Evolutionary conservation across 1,140 invertebrate species (phyloP).

Genomic region (Plectrocnemia conspersa): DNA sequence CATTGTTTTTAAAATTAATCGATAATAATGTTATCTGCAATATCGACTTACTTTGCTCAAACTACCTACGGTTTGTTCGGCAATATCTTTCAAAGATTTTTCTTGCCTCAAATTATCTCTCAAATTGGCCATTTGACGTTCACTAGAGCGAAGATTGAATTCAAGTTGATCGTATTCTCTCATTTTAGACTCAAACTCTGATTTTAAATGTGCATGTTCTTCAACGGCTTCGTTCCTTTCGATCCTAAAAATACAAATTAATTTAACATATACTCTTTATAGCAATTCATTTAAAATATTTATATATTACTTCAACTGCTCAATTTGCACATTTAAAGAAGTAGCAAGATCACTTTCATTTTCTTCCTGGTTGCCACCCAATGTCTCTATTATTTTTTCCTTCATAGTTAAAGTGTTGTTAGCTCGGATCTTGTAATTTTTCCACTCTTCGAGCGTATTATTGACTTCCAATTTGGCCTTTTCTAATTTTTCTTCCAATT

Average conservation of each 20-base stretch:
- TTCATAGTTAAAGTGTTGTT: constrained; percentile 72
- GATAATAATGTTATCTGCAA: background rate
- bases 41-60: constrained; percentile 21
- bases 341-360: constrained; percentile 40
- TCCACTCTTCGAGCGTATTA: constrained; percentile 57
- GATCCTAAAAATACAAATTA: constrained; percentile 10
- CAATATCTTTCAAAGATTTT: constrained; percentile 28
- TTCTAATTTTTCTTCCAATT: constrained; percentile 49
- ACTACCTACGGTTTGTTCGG: constrained; percentile 27
- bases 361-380: constrained; percentile 46
- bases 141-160: constrained; percentile 6
- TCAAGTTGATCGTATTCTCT: constrained; percentile 29
- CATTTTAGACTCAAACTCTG: constrained; percentile 21
- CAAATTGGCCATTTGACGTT: constrained; percentile 21
- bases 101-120: constrained; percentile 29
- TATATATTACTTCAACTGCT: constrained; percentile 46
- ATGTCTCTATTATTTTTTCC: constrained; percentile 66
- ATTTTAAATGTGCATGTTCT: constrained; percentile 19
- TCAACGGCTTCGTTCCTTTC: constrained; percentile 23
- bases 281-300: constrained; percentile 1
- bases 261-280: constrained; percentile 5
- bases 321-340: constrained; percentile 45
- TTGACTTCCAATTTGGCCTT: constrained; percentile 56
- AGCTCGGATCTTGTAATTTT: constrained; percentile 67
- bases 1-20: background rate